Base-by-base conservation (phyloP, 2,797 vertebrate genomes). In the Onychomys leucogaster region DNA sequence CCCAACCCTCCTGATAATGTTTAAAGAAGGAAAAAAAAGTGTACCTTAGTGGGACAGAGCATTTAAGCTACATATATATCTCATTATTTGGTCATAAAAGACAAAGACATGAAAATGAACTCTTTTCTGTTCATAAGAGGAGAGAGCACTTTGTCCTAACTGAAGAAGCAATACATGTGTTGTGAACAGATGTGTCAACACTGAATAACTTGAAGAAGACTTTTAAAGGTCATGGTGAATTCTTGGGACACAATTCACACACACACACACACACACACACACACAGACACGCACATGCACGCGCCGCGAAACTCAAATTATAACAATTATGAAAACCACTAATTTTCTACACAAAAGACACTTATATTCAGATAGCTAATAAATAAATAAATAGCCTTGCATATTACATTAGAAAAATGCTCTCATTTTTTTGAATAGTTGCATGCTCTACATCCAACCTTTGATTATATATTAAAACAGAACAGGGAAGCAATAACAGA, bases 1-100 rank as follows among this genome's bases (percentile, higher is more conserved):
- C n/a, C n/a, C n/a, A n/a, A n/a, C n/a, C n/a, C n/a, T n/a, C n/a
- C n/a, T n/a, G 46, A 11, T 71, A 89, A 93, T 3, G 80, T 90
- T 96, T 92, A 46, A 80, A 75, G 77, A 6, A 83, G 14, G 34
- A 84, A 67, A 80, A 57, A 89, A 69, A 81, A 46, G 3, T 29
- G 23, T 46, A 21, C 86, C 52, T 92, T 86, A 52, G 29, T 46
- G 19, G 37, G 32, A 89, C 76, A 90, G 25, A 78, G 59, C 46
- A 6, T 77, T 77, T 17, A 16, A 90, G 43, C 63, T 73, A 29
- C 41, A 73, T 6, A 75, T 76, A 75, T 13, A 82, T 10, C 17
- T 59, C 59, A 97, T 94, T 81, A 94, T 84, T 46, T 76, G 57
- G 16, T 97, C 75, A 89, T 87, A 87, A 93, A 63, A 32, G 19